Evolutionary conservation across 2,888 invertebrate species (phyloP).

Genomic region (Drosophila paracracens): DNA sequence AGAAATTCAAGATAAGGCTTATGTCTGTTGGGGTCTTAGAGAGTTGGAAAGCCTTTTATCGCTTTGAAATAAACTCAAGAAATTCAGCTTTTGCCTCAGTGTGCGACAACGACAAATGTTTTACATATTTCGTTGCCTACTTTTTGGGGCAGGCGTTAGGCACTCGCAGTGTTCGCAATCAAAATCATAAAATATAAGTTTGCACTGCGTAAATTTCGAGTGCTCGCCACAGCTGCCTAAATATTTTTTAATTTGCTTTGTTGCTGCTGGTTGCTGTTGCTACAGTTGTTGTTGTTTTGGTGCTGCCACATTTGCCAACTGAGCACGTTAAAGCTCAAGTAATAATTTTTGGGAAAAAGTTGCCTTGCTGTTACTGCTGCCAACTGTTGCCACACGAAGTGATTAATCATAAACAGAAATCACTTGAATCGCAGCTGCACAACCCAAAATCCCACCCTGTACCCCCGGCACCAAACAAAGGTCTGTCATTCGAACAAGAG

Average conservation of each 20-base stretch:
- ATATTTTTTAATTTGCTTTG: slow-evolving; percentile 80
- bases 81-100: background rate
- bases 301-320: slow-evolving; percentile 40
- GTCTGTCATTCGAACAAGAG: slow-evolving; percentile 71
- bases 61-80: background rate
- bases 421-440: slow-evolving; percentile 59
- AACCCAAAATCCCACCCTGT: background rate
- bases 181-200: slow-evolving; percentile 81
- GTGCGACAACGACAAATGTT: slow-evolving; percentile 17
- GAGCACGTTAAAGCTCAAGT: slow-evolving; percentile 71
- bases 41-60: background rate
- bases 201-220: slow-evolving; percentile 77
- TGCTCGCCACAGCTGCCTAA: slow-evolving; percentile 79
- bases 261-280: slow-evolving; percentile 44
- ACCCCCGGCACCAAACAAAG: slow-evolving; percentile 18
- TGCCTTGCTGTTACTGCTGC: slow-evolving; percentile 21
- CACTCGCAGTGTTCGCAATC: slow-evolving; percentile 57
- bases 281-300: slow-evolving; percentile 33
- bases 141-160: slow-evolving; percentile 52
- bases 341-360: slow-evolving; percentile 57
- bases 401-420: slow-evolving; percentile 70
- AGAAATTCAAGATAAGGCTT: background rate
- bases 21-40: background rate
- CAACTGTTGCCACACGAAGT: slow-evolving; percentile 52
- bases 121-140: slow-evolving; percentile 69